Evolutionary conservation across 2,797 vertebrate species (phyloP).

Genomic region (Lepilemur ruficaudatus): DNA sequence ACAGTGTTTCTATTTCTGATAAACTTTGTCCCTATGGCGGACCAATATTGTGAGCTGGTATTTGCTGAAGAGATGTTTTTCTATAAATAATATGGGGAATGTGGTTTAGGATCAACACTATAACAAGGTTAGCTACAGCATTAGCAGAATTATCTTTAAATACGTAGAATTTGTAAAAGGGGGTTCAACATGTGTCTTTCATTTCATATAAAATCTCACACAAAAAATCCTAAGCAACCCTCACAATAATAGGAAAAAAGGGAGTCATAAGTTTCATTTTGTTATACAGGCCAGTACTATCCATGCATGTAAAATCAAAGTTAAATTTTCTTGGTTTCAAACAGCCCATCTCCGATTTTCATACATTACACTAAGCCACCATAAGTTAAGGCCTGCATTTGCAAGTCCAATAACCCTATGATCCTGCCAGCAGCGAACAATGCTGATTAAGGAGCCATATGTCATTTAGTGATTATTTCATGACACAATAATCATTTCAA

Average conservation of each 20-base stretch:
- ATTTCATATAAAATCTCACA: neutral
- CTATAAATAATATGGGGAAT: neutral
- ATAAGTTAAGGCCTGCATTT: conserved; percentile 15
- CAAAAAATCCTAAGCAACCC: neutral
- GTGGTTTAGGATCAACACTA: neutral
- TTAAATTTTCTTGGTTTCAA: conserved; percentile 43
- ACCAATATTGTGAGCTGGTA: neutral
- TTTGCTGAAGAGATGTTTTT: neutral
- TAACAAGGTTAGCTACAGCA: neutral
- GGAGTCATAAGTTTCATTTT: conserved; percentile 1
- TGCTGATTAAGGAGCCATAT: neutral
- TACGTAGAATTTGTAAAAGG: neutral
- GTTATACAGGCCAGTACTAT: neutral
- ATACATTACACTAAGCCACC: conserved; percentile 11
- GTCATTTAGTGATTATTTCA: conserved; percentile 40
- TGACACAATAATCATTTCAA: neutral
- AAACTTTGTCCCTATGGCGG: neutral
- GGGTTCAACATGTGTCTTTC: neutral
- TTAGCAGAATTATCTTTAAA: neutral
- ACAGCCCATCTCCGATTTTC: neutral
- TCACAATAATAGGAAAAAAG: neutral
- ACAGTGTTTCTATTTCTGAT: neutral
- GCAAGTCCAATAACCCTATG: neutral
- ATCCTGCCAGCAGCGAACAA: conserved; percentile 22
- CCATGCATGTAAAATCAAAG: conserved; percentile 16